A percentile compares a stretch with the other conserved stretches of the same genome.
phyloP scores from a whole-genome alignment of 2,113 vertebrate species.

The Pygoscelis adeliae region DNA sequence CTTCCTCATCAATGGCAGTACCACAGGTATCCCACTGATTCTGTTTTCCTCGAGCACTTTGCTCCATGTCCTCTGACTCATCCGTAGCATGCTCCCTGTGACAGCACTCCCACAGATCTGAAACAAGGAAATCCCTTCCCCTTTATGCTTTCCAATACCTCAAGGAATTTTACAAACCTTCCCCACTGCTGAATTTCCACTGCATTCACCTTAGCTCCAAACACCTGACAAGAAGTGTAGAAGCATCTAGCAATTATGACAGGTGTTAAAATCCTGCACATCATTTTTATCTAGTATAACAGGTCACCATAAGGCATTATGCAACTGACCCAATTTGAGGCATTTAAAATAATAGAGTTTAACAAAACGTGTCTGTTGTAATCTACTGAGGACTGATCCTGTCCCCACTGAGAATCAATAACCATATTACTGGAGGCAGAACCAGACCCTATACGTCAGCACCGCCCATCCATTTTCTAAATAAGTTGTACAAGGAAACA shows the following conservation, averaged over 20 bases:
- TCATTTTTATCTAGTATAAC: neutral
- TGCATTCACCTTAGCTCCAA: neutral
- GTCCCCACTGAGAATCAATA: neutral
- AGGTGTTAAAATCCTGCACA: neutral
- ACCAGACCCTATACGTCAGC: slow-evolving; percentile 11
- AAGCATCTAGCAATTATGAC: neutral
- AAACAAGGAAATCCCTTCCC: neutral
- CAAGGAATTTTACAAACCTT: neutral
- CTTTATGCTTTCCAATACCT: neutral
- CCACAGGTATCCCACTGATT: neutral
- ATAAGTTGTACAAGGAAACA: slow-evolving; percentile 28
- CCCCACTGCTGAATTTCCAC: neutral
- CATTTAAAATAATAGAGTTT: neutral
- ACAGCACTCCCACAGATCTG: neutral
- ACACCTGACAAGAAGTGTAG: neutral
- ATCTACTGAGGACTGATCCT: neutral
- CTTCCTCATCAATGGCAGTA: neutral
- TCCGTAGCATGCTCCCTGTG: fast-evolving
- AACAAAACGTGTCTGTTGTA: neutral
- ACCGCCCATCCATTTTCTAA: neutral
- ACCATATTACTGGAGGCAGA: slow-evolving; percentile 4
- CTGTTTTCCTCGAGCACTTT: neutral
- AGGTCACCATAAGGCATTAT: neutral
- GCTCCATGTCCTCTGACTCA: neutral
- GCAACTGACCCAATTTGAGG: slow-evolving; percentile 5